A percentile compares a stretch with the other conserved stretches of the same genome.
Evolutionary conservation across 1,140 invertebrate genomes (phyloP).

Genomic region (Megathymus violae): DNA sequence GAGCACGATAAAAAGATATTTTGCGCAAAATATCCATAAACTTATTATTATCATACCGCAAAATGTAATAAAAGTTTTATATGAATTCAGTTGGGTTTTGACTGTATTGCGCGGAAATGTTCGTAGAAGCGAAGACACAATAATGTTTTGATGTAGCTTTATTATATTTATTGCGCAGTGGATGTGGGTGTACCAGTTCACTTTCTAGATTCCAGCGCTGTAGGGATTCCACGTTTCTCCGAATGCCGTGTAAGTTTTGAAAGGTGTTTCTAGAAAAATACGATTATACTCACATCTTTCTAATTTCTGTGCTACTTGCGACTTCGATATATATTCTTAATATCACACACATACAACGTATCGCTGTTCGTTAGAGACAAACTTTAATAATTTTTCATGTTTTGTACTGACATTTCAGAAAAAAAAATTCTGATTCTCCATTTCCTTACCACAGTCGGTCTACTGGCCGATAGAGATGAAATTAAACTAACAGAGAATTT

Average conservation of each 20-base stretch:
- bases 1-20: background rate
- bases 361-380: too few relatives aligned
- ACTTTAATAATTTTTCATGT: too few relatives aligned
- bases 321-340: too few relatives aligned
- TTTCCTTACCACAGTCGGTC: too few relatives aligned
- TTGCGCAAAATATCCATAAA: background rate
- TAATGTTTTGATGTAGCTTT: background rate
- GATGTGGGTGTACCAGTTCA: too few relatives aligned
- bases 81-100: background rate
- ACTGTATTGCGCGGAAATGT: background rate
- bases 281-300: too few relatives aligned
- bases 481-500: too few relatives aligned
- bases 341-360: too few relatives aligned
- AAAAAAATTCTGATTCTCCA: too few relatives aligned
- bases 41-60: constrained; percentile 8
- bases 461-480: too few relatives aligned
- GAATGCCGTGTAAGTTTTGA: background rate
- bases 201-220: background rate
- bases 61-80: constrained; percentile 15
- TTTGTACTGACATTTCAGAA: too few relatives aligned
- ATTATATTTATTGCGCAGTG: background rate
- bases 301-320: too few relatives aligned
- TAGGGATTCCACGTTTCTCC: background rate
- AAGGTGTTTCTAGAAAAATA: background rate
- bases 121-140: background rate